Evolutionary conservation across 1,140 invertebrate species (phyloP), one percentile per base, ranked within the genome.

Genomic region (Lasioglossum baleicum): DNA sequence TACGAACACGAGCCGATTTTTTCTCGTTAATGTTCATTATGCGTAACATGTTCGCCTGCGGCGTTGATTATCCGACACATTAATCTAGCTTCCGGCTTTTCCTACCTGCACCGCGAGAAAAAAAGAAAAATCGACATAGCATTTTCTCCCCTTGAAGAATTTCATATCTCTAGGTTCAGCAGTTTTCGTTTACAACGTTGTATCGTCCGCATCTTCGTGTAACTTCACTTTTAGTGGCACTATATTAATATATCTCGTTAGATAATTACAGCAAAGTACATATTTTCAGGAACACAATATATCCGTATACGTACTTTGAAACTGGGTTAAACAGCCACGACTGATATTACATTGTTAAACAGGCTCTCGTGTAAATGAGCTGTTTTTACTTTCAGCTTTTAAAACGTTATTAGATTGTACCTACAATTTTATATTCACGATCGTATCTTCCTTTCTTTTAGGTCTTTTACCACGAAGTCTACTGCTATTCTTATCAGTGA

Each of bases 291-390:
- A 40, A 70, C 31, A 4, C 15, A 42, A 63, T 77, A 51, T 63
- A 70, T 70, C 26, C 40, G 66, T 42, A 61, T 60, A 1, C 0
- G 3, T 35, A 61, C 3, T 44, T 40, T 31, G 53, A 40, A 76
- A 69, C 3, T 77, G 10, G 66, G 75, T 77, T 63, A 51, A 77
- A 48, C 42, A 20, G 17, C 8, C 31, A 22, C 26, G 8, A 6
- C 15, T 51, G 48, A 48, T 61, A 48, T 61, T 76, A 7, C 3
- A 13, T 2, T 13, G 0, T 2, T 44, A 44, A 31, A 60, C 42
- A 58, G 15, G 15, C 11, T 7, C 17, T 4, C 40, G 7, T 11
- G n/a, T n/a, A n/a, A 58, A n/a, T 58, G 7, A n/a, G 17, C 7
- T 3, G 15, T 53, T 53, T 53, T 0, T 53, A 53, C 17, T 53